These are phyloP conservation scores for Cotesia glomerata DNA, from an alignment of 1,140 invertebrate species.

Conservation along the genomic window DNA sequence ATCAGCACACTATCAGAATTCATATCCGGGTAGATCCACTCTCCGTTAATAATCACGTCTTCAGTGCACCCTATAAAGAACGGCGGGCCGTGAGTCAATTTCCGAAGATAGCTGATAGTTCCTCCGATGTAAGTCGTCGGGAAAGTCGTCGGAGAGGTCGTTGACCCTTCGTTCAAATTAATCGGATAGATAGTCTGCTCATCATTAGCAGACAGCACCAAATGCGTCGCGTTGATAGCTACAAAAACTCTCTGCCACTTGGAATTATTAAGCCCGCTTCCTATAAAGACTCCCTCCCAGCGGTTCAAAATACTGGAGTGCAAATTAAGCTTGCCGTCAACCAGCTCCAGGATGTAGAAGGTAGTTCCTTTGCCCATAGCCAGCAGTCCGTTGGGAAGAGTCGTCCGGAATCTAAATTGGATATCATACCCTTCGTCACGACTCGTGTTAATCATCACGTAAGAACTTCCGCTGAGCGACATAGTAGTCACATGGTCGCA, in stretches of 20 bases:
- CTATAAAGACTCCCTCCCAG: constrained; percentile 88
- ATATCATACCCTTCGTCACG: constrained; percentile 87
- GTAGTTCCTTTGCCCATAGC: constrained; percentile 83
- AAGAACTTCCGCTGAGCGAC: constrained; percentile 80
- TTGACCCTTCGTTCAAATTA: constrained; percentile 75
- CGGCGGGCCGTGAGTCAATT: constrained; percentile 73
- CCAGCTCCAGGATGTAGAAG: constrained; percentile 82
- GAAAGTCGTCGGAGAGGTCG: constrained; percentile 77
- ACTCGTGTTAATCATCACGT: constrained; percentile 78
- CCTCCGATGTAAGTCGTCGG: constrained; percentile 81
- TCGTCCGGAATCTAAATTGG: constrained; percentile 89
- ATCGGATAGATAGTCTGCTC: constrained; percentile 90
- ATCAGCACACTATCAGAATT: constrained; percentile 53
- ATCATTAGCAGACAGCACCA: constrained; percentile 84
- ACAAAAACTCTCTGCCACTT: constrained; percentile 89
- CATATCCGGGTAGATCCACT: constrained; percentile 65
- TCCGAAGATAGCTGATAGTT: constrained; percentile 71
- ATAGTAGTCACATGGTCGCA: constrained; percentile 84
- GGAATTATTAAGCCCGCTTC: constrained; percentile 81
- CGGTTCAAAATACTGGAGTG: constrained; percentile 86
- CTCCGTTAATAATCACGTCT: constrained; percentile 85
- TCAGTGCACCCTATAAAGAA: constrained; percentile 91
- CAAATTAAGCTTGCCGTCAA: constrained; percentile 81
- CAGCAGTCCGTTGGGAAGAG: constrained; percentile 82
- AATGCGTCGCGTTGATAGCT: constrained; percentile 83